Evolutionary conservation across 2,113 vertebrate genomes (phyloP).

Genomic region (Rana temporaria): DNA sequence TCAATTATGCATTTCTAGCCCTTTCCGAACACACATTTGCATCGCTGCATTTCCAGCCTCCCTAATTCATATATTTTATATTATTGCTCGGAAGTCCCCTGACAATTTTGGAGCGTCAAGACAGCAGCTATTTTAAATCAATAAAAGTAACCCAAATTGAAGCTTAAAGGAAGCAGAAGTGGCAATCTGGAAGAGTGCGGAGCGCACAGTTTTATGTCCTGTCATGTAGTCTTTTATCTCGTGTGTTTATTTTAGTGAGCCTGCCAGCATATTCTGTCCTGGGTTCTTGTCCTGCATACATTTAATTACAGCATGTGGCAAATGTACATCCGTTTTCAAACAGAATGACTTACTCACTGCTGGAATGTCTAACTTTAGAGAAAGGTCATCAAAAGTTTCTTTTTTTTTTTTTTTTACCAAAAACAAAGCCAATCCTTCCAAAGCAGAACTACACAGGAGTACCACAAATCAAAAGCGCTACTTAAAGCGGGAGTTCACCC

Average conservation of each 20-base stretch:
- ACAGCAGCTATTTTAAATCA: slow-evolving; percentile 51
- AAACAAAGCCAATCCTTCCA: too few relatives aligned
- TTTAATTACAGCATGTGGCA: slow-evolving; percentile 46
- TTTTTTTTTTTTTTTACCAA: too few relatives aligned
- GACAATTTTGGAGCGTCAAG: slow-evolving; percentile 25
- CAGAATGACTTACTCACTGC: neutral
- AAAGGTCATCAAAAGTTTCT: slow-evolving; percentile 11
- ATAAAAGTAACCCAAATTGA: slow-evolving; percentile 48
- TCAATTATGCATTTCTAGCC: slow-evolving; percentile 34
- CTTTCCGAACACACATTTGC: slow-evolving; percentile 37
- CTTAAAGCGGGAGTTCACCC: too few relatives aligned
- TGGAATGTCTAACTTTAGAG: neutral
- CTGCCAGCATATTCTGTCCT: slow-evolving; percentile 26
- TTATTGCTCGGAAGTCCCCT: slow-evolving; percentile 33
- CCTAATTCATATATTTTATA: slow-evolving; percentile 38
- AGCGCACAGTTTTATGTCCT: slow-evolving; percentile 46
- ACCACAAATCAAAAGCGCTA: too few relatives aligned
- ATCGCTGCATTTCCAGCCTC: slow-evolving; percentile 21
- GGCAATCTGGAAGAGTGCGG: slow-evolving; percentile 14
- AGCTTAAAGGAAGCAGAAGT: slow-evolving; percentile 24
- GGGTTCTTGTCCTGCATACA: slow-evolving; percentile 32
- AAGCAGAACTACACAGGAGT: too few relatives aligned
- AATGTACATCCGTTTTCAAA: slow-evolving; percentile 3
- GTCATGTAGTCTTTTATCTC: slow-evolving; percentile 51
- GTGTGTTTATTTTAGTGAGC: slow-evolving; percentile 45